phyloP scores from a whole-genome alignment of 2,888 invertebrate species.

The Fabriciana adippe region DNA sequence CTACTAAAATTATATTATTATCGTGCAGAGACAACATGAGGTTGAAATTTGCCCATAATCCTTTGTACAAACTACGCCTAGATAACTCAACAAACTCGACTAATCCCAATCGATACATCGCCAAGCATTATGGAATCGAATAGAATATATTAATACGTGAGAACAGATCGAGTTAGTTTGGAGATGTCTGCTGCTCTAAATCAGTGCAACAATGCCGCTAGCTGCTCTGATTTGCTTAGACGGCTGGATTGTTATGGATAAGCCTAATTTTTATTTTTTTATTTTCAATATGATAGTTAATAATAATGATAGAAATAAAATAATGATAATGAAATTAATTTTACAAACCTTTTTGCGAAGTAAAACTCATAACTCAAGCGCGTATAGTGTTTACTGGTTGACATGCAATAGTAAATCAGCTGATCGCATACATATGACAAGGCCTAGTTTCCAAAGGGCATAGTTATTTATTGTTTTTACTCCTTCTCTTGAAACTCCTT shows the following conservation, averaged over 20 bases:
- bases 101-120: constrained; percentile 76
- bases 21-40: neutral
- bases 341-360: neutral
- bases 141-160: constrained; percentile 82
- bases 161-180: constrained; percentile 74
- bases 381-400: no score
- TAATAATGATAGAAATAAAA: no score
- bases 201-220: constrained; percentile 74
- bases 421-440: no score
- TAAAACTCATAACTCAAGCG: no score
- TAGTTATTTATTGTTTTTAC: no score
- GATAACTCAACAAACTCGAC: constrained; percentile 44
- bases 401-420: no score
- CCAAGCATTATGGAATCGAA: constrained; percentile 73
- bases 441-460: no score
- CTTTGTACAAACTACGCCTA: constrained; percentile 32
- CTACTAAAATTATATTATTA: neutral
- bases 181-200: constrained; percentile 77
- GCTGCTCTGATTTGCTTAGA: constrained; percentile 74
- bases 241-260: constrained; percentile 57
- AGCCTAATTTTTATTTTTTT: constrained; percentile 13
- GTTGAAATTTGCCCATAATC: constrained; percentile 38
- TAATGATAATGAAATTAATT: neutral
- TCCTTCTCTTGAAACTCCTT: no score
- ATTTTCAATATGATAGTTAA: neutral